These are phyloP conservation scores for Acanthornis magna DNA, from an alignment of 2,797 vertebrate genomes.

Conservation along the genomic window DNA sequence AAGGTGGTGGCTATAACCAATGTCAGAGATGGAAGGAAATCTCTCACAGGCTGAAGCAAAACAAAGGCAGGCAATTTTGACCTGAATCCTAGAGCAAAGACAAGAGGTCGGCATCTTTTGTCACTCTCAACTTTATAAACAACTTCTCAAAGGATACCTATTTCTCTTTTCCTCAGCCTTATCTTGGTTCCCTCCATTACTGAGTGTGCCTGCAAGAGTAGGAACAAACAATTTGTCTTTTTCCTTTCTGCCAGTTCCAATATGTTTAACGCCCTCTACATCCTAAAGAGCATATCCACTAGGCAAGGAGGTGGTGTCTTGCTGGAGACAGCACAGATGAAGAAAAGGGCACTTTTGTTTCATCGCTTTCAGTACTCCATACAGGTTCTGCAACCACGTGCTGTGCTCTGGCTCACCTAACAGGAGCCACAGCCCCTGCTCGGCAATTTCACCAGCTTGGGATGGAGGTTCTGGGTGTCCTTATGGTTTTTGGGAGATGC, in stretches of 20 bases:
- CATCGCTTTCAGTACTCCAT: background rate
- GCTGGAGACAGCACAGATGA: rapidly evolving
- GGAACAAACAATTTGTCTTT: background rate
- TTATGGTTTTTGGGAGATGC: background rate
- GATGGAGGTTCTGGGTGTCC: background rate
- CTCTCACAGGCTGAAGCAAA: background rate
- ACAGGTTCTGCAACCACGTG: background rate
- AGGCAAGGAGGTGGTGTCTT: background rate
- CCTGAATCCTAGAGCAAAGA: background rate
- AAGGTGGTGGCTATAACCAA: background rate
- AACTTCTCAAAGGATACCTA: background rate
- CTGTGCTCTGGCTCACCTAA: background rate
- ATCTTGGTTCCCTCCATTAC: background rate
- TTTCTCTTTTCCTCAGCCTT: background rate
- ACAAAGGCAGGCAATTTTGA: conserved; percentile 6
- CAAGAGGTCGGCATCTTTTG: background rate
- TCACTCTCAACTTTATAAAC: background rate
- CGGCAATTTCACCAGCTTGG: background rate
- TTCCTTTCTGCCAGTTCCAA: background rate
- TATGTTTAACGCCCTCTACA: background rate
- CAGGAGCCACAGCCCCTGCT: background rate
- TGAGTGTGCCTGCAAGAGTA: background rate
- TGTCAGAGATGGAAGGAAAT: background rate
- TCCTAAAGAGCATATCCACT: rapidly evolving
- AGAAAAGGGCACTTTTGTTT: background rate